Evolutionary conservation across 2,113 vertebrate species (phyloP), one percentile per base, ranked within the genome.

Genomic region (Heterotis niloticus): DNA sequence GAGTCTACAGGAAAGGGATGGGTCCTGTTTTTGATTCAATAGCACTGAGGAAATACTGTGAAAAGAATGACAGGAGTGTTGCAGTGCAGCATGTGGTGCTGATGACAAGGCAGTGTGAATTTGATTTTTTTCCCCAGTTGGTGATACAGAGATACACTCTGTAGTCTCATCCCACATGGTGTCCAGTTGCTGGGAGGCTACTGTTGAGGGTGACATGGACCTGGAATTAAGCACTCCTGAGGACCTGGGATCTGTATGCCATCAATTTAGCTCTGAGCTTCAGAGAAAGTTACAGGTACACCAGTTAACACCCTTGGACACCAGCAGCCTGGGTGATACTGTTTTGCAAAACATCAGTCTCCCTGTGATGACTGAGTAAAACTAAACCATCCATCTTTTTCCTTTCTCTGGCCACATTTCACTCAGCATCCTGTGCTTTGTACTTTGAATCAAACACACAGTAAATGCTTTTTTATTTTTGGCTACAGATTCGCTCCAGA

Each of bases 231-330:
- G 28, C 23, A 84, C 79, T 70, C 79, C 80, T 5, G 88, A 74
- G 73, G 71, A 88, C 78, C 23, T 92, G 65, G 83, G 78, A 44
- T 72, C 79, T 57, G 82, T 96, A 57, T 94, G 86, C 82, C 90
- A 92, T 80, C 89, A 93, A 81, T 84, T 97, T 80, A 93, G 86
- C 82, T 90, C 92, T 16, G 94, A 96, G 80, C 85, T 94, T 0
- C 89, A 92, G 28, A 93, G 88, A 78, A 98, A 95, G 88, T 90
- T 93, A 11, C 86, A 95, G 91, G 96, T 93, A 56, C 69, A 23
- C 64, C 56, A 60, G 23, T 26, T 13, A 26, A 26, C 20, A 59
- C 60, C 20, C 60, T 13, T 20, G 60, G 14, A 62, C 60, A 20
- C 12, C 20, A 20, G 60, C 60, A 14, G 14, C 60, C 20, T 62